phyloP scores from a whole-genome alignment of 2,888 invertebrate genomes.

The Eumacrocentrus americanus region DNA sequence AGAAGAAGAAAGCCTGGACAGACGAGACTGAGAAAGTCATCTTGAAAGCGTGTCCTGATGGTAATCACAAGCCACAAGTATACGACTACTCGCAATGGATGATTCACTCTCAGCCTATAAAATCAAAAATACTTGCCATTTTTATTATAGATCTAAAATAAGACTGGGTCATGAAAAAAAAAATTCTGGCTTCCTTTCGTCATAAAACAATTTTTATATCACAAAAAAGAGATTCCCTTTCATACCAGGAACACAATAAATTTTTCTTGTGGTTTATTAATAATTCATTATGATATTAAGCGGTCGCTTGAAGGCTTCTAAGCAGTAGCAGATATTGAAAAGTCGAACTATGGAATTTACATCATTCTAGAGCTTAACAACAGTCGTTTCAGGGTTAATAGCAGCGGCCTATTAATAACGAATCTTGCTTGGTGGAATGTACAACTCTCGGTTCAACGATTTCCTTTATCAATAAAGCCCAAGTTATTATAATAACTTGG shows the following conservation, averaged over 20 bases:
- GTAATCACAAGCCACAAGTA: constrained; percentile 19
- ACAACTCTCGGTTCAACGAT: constrained; percentile 15
- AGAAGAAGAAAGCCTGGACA: constrained; percentile 4
- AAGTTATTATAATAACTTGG: not conserved
- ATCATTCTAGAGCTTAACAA: too few relatives aligned
- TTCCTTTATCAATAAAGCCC: constrained; percentile 9
- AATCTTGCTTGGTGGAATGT: not conserved
- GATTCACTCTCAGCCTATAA: not conserved
- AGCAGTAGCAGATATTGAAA: too few relatives aligned
- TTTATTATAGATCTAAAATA: too few relatives aligned
- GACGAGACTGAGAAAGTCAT: constrained; percentile 29
- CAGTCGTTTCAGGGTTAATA: constrained; percentile 23
- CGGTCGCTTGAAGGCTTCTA: too few relatives aligned
- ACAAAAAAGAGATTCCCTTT: too few relatives aligned
- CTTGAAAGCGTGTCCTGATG: constrained; percentile 26
- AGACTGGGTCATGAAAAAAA: too few relatives aligned
- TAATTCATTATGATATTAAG: too few relatives aligned
- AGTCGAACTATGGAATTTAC: too few relatives aligned
- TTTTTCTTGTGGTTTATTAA: too few relatives aligned
- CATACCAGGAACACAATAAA: too few relatives aligned
- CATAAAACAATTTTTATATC: too few relatives aligned
- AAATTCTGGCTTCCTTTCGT: too few relatives aligned
- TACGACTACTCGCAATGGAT: not conserved
- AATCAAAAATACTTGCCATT: not conserved
- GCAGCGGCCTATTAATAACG: constrained; percentile 13